A percentile compares a stretch with the other conserved stretches of the same genome.
Evolutionary conservation across 2,888 invertebrate genomes (phyloP).

Genomic region (Hemistola chrysoprasaria): DNA sequence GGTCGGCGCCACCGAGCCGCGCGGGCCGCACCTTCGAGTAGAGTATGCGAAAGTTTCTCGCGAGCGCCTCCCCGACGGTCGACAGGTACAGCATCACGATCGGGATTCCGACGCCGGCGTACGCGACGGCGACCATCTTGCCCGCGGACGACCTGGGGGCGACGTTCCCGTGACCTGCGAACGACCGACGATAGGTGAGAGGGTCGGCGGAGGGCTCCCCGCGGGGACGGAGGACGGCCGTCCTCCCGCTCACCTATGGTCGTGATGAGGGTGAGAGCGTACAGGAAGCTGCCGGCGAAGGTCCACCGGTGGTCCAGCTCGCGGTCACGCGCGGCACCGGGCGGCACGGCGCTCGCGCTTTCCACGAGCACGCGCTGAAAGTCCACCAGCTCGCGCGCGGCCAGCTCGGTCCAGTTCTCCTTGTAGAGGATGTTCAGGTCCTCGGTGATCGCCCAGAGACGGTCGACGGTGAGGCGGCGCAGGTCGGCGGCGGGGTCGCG

Average conservation of each 20-base stretch:
- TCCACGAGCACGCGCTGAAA: slow-evolving; percentile 87
- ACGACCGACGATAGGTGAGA: slow-evolving; percentile 23
- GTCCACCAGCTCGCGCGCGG: slow-evolving; percentile 92
- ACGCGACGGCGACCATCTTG: slow-evolving; percentile 90
- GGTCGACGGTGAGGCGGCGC: slow-evolving; percentile 88
- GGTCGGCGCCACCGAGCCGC: slow-evolving; percentile 45
- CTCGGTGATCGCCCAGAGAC: slow-evolving; percentile 92
- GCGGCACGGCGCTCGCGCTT: slow-evolving; percentile 61
- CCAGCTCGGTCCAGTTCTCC: slow-evolving; percentile 94
- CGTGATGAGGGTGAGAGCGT: slow-evolving; percentile 96
- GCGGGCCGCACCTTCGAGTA: slow-evolving; percentile 81
- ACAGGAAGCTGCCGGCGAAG: slow-evolving; percentile 95
- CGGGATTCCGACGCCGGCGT: slow-evolving; percentile 93
- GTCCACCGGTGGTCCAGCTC: slow-evolving; percentile 90
- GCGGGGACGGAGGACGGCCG: too few relatives aligned
- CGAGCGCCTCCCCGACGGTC: slow-evolving; percentile 92
- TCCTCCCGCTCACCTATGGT: slow-evolving; percentile 90
- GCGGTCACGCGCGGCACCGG: slow-evolving; percentile 43
- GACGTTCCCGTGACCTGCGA: slow-evolving; percentile 91
- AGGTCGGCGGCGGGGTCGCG: slow-evolving; percentile 80
- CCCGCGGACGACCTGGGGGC: slow-evolving; percentile 91
- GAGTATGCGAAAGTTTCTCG: slow-evolving; percentile 88
- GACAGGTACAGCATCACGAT: slow-evolving; percentile 94
- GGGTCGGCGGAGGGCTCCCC: background rate
- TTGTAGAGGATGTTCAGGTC: slow-evolving; percentile 94